Conservation (phyloP, 2,888 invertebrate genomes). For the Hypercompe scribonia region DNA sequence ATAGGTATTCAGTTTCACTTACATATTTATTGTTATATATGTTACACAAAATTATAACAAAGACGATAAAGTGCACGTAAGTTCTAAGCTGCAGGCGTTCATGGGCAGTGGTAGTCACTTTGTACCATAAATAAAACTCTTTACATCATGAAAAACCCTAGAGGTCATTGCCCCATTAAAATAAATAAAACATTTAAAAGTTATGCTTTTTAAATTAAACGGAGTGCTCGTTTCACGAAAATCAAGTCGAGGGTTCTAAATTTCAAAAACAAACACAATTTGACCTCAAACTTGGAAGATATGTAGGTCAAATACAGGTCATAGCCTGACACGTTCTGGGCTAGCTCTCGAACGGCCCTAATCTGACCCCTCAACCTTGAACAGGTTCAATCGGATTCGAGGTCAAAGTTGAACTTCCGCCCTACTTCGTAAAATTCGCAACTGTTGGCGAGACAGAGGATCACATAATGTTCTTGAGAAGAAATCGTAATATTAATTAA, state of each 20-base stretch:
- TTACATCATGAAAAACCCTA: too few species aligned
- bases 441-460: not conserved
- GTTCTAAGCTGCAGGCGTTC: too few species aligned
- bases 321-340: conserved; percentile 70
- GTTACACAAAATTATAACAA: too few species aligned
- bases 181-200: not conserved
- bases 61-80: too few species aligned
- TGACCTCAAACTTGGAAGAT: conserved; percentile 70
- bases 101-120: too few species aligned
- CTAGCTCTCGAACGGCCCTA: conserved; percentile 72
- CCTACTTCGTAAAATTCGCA: conserved; percentile 38
- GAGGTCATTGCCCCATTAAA: too few species aligned
- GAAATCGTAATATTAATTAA: not conserved
- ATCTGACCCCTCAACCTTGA: conserved; percentile 77
- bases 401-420: conserved; percentile 64
- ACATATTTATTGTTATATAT: too few species aligned
- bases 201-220: not conserved
- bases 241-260: conserved; percentile 4
- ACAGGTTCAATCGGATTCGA: conserved; percentile 60
- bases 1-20: too few species aligned
- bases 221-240: not conserved
- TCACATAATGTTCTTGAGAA: not conserved
- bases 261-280: conserved; percentile 47
- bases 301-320: conserved; percentile 72
- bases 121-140: too few species aligned